phyloP scores from a whole-genome alignment of 2,797 vertebrate species.

The Rhabdophis nuchalis region DNA sequence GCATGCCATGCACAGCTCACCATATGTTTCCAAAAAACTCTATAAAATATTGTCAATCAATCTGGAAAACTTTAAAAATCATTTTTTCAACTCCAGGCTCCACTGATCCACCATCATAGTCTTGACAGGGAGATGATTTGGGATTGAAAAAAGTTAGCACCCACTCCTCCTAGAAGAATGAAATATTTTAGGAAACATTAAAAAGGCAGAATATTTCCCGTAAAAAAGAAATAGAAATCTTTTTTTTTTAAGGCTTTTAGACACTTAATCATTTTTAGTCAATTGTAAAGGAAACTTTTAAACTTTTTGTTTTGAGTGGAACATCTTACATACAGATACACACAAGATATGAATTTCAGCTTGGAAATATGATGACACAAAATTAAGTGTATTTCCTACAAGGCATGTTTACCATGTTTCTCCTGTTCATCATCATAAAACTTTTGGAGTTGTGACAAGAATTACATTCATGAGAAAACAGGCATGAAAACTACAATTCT shows the following conservation, averaged over 20 bases:
- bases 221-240: no score
- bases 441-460: neutral
- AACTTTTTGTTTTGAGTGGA: neutral
- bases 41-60: neutral
- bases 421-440: neutral
- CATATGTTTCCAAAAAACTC: neutral
- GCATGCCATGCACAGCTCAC: neutral
- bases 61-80: neutral
- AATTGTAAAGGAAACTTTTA: no score
- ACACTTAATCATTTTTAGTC: neutral
- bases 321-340: neutral
- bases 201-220: no score
- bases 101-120: neutral
- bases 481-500: neutral
- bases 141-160: neutral
- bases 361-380: neutral
- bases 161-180: no score
- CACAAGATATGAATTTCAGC: neutral
- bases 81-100: neutral
- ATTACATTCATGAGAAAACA: neutral
- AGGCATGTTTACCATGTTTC: neutral
- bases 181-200: no score
- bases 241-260: no score
- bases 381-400: neutral
- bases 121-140: neutral